These are phyloP conservation scores for Acanthosepion lycidas DNA, from an alignment of 2,888 invertebrate species.

Conservation along the genomic window DNA sequence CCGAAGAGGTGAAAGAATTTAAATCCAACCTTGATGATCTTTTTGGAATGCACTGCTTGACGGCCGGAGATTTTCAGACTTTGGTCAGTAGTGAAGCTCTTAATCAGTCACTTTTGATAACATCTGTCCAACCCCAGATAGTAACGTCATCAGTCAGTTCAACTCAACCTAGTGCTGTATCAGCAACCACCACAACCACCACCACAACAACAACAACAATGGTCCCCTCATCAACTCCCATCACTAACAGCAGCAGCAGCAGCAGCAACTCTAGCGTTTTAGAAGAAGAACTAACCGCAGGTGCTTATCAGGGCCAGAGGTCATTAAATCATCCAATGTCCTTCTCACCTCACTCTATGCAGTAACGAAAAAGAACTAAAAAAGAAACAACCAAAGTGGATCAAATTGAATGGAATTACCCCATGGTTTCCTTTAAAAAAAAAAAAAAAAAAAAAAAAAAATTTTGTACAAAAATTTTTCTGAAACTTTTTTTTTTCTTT, in stretches of 20 bases:
- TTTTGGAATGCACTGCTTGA: neutral
- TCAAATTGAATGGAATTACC: neutral
- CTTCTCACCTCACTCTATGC: conserved; percentile 34
- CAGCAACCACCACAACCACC: neutral
- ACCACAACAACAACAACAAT: neutral
- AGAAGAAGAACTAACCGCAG: neutral
- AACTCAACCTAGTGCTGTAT: neutral
- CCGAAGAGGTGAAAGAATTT: neutral
- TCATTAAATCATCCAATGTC: neutral
- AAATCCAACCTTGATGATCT: neutral
- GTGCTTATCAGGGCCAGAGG: neutral
- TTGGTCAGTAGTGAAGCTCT: neutral
- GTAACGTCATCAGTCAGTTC: neutral
- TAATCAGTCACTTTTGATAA: neutral
- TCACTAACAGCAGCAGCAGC: neutral
- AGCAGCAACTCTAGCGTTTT: conserved; percentile 41
- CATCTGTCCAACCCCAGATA: neutral
- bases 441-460: no score
- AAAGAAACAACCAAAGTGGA: neutral
- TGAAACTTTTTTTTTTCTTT: neutral
- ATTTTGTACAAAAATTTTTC: conserved; percentile 9
- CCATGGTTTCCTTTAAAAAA: no score
- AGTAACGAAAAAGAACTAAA: neutral
- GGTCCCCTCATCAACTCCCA: neutral
- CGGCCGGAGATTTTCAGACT: neutral